phyloP scores from a whole-genome alignment of 2,797 vertebrate species.

The Argya squamiceps region DNA sequence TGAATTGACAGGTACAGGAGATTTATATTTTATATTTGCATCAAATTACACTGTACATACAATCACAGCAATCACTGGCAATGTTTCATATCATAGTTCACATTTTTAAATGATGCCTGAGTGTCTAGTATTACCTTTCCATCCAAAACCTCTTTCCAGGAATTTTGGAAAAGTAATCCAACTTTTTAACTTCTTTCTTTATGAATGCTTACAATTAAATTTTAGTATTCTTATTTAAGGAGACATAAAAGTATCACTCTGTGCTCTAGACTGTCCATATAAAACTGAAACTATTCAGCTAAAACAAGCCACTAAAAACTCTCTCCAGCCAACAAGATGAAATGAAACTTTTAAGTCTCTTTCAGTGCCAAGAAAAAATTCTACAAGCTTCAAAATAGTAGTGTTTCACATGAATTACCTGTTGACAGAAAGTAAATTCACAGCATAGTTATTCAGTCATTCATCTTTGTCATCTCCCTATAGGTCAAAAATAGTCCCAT shows the following conservation, averaged over 20 bases:
- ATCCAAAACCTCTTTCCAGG: background rate
- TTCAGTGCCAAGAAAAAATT: background rate
- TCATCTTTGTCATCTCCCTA: background rate
- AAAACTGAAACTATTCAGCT: background rate
- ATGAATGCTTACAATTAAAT: background rate
- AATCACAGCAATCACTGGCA: background rate
- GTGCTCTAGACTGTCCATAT: background rate
- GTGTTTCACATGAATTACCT: background rate
- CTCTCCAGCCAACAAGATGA: background rate
- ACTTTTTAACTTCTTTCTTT: background rate
- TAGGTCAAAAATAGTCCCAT: background rate
- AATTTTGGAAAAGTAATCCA: background rate
- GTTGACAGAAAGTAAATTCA: conserved; percentile 45
- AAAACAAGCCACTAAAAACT: background rate
- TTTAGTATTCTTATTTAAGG: background rate
- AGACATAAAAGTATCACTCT: background rate
- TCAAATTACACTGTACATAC: background rate
- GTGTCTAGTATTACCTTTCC: background rate
- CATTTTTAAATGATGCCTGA: background rate
- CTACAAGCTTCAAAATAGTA: background rate
- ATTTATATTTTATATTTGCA: background rate
- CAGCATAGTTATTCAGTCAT: background rate
- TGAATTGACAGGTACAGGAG: background rate
- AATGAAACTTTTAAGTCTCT: background rate
- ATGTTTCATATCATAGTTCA: background rate